phyloP scores from a whole-genome alignment of 1,140 invertebrate genomes.

The Hylaeus volcanicus region DNA sequence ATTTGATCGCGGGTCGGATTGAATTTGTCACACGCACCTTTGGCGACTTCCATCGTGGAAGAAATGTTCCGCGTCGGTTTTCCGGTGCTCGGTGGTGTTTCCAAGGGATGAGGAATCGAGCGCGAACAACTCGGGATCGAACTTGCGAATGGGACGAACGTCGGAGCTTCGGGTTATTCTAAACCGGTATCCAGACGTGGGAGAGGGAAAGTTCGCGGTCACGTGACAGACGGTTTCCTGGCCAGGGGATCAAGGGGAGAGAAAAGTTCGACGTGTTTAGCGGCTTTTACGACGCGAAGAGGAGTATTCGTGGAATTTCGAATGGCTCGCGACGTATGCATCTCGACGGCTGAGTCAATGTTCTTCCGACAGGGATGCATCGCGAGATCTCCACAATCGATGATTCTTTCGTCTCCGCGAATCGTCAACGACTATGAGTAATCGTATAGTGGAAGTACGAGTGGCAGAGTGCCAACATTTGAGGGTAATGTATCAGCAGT shows the following conservation, averaged over 20 bases:
- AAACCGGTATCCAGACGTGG: constrained; percentile 46
- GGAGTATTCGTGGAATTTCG: constrained; percentile 66
- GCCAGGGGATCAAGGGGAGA: neutral
- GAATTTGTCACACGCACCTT: constrained; percentile 64
- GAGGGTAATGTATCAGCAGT: too few species aligned
- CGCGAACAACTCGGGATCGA: constrained; percentile 51
- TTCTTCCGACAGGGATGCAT: constrained; percentile 29
- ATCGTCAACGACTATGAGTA: neutral
- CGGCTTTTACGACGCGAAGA: constrained; percentile 26
- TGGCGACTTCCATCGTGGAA: constrained; percentile 70
- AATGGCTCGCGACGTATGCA: constrained; percentile 34
- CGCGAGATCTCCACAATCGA: neutral
- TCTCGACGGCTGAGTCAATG: constrained; percentile 55
- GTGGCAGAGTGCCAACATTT: too few species aligned
- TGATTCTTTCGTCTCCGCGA: too few species aligned
- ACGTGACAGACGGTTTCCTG: constrained; percentile 42
- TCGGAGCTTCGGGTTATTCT: constrained; percentile 72
- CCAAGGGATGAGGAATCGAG: neutral
- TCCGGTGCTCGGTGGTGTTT: neutral
- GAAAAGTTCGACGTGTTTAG: constrained; percentile 31
- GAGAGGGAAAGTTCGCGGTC: constrained; percentile 53
- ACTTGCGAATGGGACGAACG: constrained; percentile 65
- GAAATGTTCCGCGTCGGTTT: neutral
- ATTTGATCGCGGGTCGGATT: neutral
- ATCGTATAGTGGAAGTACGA: too few species aligned